Evolutionary conservation across 2,797 vertebrate species (phyloP).

Genomic region (Labroides dimidiatus): DNA sequence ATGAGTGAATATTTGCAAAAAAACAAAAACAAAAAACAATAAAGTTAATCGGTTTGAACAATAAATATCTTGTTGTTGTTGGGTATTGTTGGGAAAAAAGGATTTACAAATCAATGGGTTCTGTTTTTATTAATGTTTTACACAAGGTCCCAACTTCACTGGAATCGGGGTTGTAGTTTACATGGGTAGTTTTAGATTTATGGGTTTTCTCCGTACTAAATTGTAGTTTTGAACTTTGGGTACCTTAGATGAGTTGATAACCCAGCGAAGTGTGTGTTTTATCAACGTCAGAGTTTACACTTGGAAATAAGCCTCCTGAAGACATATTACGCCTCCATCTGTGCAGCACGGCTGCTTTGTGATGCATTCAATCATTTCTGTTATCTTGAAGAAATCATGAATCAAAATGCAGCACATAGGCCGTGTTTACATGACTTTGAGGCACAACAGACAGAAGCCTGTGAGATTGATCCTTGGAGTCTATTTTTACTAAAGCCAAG

Average conservation of each 20-base stretch:
- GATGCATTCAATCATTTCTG: slow-evolving; percentile 9
- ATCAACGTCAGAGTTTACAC: slow-evolving; percentile 34
- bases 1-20: too few relatives aligned
- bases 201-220: slow-evolving; percentile 32
- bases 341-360: slow-evolving; percentile 5
- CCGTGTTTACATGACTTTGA: slow-evolving; percentile 13
- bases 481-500: not conserved
- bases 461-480: slow-evolving; percentile 7
- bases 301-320: slow-evolving; percentile 36
- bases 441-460: not conserved
- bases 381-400: slow-evolving; percentile 19
- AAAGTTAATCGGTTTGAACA: too few relatives aligned
- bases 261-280: slow-evolving; percentile 20
- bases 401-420: slow-evolving; percentile 17
- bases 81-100: too few relatives aligned
- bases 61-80: too few relatives aligned
- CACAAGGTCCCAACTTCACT: too few relatives aligned
- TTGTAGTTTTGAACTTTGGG: slow-evolving; percentile 26
- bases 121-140: too few relatives aligned
- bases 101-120: too few relatives aligned
- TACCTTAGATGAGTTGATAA: slow-evolving; percentile 13
- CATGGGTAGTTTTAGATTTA: too few relatives aligned
- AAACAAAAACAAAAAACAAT: too few relatives aligned
- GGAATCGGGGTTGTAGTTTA: too few relatives aligned
- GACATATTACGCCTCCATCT: slow-evolving; percentile 5